These are phyloP conservation scores for Oryzias curvinotus DNA, from an alignment of 2,113 vertebrate genomes.

Conservation along the genomic window DNA sequence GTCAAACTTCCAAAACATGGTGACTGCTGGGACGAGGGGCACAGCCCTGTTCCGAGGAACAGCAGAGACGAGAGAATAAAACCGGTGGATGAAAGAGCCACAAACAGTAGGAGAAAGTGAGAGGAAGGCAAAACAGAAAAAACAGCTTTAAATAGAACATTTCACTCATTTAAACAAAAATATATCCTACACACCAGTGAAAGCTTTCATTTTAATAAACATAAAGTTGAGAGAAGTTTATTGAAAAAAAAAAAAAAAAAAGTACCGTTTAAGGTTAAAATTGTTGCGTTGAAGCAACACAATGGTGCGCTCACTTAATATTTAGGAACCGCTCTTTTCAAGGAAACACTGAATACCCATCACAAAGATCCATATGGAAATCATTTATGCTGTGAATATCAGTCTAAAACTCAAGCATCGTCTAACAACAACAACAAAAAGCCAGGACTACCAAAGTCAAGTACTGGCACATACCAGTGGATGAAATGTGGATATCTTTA, in stretches of 20 bases:
- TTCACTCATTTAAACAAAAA: constrained; percentile 28
- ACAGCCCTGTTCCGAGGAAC: constrained; percentile 60
- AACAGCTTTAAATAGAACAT: not conserved
- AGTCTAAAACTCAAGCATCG: too few species aligned
- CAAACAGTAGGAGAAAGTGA: constrained; percentile 17
- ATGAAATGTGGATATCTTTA: constrained; percentile 80
- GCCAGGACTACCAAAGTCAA: constrained; percentile 3
- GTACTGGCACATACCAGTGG: constrained; percentile 72
- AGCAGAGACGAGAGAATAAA: not conserved
- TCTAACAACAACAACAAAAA: not conserved
- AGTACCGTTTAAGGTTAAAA: too few species aligned
- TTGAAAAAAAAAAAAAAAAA: too few species aligned
- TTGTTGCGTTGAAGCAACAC: too few species aligned
- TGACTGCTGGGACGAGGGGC: constrained; percentile 72
- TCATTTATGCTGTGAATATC: too few species aligned
- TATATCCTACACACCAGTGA: not conserved
- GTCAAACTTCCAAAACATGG: constrained; percentile 99
- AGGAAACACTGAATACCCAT: too few species aligned
- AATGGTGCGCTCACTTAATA: too few species aligned
- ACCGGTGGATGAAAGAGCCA: not conserved
- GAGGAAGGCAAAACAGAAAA: not conserved
- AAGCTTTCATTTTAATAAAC: too few species aligned
- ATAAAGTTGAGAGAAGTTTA: too few species aligned
- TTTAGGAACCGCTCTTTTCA: too few species aligned
- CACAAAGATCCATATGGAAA: too few species aligned